Evolutionary conservation across 2,113 vertebrate genomes (phyloP).

Genomic region (Sorex fumeus): DNA sequence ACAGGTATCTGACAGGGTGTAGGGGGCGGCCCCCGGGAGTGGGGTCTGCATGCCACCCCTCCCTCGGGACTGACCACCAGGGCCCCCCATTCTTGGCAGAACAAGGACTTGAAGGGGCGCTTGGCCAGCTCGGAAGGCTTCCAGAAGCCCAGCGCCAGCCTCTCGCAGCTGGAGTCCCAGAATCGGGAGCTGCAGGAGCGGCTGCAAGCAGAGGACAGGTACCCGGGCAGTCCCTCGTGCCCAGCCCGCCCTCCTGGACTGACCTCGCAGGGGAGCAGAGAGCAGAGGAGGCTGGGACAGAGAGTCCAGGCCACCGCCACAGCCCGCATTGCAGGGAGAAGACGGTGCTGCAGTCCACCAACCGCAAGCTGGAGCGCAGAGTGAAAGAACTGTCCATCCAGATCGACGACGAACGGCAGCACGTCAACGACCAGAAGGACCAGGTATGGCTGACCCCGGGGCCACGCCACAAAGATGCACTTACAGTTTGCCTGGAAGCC

Average conservation of each 20-base stretch:
- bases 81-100: conserved; percentile 85
- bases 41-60: background rate
- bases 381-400: conserved; percentile 95
- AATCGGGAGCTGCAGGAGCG: conserved; percentile 94
- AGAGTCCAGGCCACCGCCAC: background rate
- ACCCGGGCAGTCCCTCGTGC: background rate
- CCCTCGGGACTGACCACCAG: background rate
- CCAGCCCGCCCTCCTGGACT: background rate
- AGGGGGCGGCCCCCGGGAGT: background rate
- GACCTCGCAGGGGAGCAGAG: background rate
- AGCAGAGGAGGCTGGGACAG: background rate
- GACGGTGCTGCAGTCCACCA: conserved; percentile 90
- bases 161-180: conserved; percentile 93
- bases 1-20: conserved; percentile 72
- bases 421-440: conserved; percentile 94
- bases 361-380: conserved; percentile 95
- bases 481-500: background rate
- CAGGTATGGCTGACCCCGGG: conserved; percentile 88
- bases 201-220: conserved; percentile 95
- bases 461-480: background rate
- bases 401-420: conserved; percentile 95
- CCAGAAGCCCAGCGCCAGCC: conserved; percentile 90
- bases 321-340: conserved; percentile 90
- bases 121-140: conserved; percentile 93
- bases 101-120: conserved; percentile 95